phyloP scores from a whole-genome alignment of 1,140 invertebrate species.

The Drosophila navojoa region DNA sequence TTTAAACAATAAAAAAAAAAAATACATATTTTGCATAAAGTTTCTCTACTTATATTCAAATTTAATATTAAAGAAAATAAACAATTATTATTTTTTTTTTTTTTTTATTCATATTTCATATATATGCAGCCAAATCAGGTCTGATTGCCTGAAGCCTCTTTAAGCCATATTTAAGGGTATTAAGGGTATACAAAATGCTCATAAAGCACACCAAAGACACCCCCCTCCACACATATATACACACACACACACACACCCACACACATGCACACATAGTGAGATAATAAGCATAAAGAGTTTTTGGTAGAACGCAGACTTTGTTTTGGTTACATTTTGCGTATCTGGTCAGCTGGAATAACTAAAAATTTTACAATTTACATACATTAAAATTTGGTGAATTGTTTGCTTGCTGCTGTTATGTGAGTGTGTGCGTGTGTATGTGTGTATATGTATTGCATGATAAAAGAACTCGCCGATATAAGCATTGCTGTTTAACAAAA shows the following conservation, averaged over 20 bases:
- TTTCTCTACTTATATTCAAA: no score
- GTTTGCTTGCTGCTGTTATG: constrained; percentile 7
- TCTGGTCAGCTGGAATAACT: constrained; percentile 46
- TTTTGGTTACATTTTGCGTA: constrained; percentile 44
- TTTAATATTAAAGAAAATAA: no score
- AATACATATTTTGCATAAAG: no score
- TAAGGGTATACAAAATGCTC: not conserved
- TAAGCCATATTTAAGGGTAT: no score
- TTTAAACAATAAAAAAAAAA: no score
- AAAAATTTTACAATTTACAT: constrained; percentile 41
- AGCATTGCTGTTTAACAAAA: constrained; percentile 15
- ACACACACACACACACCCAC: constrained; percentile 7
- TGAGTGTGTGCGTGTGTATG: no score
- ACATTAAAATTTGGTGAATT: constrained; percentile 26
- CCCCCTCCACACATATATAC: not conserved
- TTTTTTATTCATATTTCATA: no score
- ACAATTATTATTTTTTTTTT: no score
- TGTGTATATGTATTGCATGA: not conserved
- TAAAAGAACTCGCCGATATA: constrained; percentile 9
- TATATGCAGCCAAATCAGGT: no score
- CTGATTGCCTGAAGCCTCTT: no score
- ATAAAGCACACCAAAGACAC: not conserved
- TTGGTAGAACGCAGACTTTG: constrained; percentile 23
- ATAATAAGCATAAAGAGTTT: constrained; percentile 6
- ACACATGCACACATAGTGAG: constrained; percentile 7